Evolutionary conservation across 2,113 vertebrate species (phyloP).

Genomic region (Upupa epops): DNA sequence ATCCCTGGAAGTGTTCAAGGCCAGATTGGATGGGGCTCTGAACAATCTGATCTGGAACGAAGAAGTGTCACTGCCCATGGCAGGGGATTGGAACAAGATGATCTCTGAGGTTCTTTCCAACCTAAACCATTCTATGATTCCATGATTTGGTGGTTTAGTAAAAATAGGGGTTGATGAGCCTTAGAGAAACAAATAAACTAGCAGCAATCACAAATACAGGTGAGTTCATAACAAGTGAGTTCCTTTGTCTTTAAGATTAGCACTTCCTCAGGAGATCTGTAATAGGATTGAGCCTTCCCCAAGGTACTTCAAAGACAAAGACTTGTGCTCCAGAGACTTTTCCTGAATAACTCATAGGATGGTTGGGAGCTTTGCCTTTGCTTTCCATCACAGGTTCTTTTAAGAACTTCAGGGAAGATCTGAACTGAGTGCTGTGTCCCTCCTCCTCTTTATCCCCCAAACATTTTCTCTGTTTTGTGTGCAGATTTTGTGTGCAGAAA

Average conservation of each 20-base stretch:
- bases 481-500: not conserved
- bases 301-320: conserved; percentile 45
- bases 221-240: conserved; percentile 33
- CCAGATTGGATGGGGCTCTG: too few species aligned
- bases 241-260: conserved; percentile 58
- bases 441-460: not conserved
- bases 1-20: too few species aligned
- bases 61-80: too few species aligned
- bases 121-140: too few species aligned
- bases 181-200: conserved; percentile 53
- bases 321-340: conserved; percentile 25
- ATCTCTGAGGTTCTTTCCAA: too few species aligned
- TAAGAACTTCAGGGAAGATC: not conserved
- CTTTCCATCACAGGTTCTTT: conserved; percentile 19
- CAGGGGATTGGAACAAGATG: too few species aligned
- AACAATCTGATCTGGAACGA: too few species aligned
- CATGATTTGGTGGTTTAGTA: not conserved
- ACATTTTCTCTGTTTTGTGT: not conserved
- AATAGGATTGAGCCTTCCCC: conserved; percentile 51
- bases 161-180: conserved; percentile 35
- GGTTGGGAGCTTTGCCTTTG: conserved; percentile 18
- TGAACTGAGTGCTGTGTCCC: not conserved
- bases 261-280: conserved; percentile 58
- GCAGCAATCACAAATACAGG: conserved; percentile 55
- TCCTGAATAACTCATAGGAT: not conserved